Base-by-base conservation (phyloP, 1,140 invertebrate genomes). In the Euura lappo region DNA sequence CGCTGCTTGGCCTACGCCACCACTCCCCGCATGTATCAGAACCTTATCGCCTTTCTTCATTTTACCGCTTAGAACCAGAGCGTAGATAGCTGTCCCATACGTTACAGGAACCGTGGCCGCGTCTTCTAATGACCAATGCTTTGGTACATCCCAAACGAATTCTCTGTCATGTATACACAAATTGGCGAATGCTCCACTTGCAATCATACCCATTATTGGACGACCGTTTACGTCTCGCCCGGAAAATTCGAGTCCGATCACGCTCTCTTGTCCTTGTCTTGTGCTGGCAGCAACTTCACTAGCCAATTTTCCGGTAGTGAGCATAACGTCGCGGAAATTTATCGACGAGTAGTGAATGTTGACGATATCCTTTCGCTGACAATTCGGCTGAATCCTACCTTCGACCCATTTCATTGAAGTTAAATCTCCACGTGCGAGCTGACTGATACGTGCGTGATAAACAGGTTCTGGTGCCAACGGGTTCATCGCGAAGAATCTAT, bases 241-340 rank as follows among this genome's bases (percentile, higher is more conserved):
- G 11, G 90, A 89, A 79, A 91, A 93, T 78, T 96, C 95, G 60
- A 95, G 91, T 4, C 94, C 94, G 75, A 94, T 88, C 0, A 93
- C 88, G 78, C 90, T 93, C 60, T 93, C 90, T 78, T 93, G 90
- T 7, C 89, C 81, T 3, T 90, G 78, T 65, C 92, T 86, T 5
- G 89, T 88, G 42, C 84, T 85, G 2, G 89, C 89, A 0, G 91
- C 84, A 3, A 91, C 86, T 79, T 95, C 93, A 0, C 88, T 82
- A 42, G 90, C 89, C 1, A 96, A 85, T 77, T 93, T 93, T 10
- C 93, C 94, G 4, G 92, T 93, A 0, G 93, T 91, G 0, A 93
- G 88, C 94, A 96, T 95, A 0, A 96, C 82, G 84, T 96, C 94
- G 78, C 91, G 90, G 88, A 95, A 95, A 80, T 95, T 96, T 1